A percentile compares a stretch with the other conserved stretches of the same genome.
Evolutionary conservation across 2,797 vertebrate species (phyloP).

Genomic region (Distichodus sexfasciatus): DNA sequence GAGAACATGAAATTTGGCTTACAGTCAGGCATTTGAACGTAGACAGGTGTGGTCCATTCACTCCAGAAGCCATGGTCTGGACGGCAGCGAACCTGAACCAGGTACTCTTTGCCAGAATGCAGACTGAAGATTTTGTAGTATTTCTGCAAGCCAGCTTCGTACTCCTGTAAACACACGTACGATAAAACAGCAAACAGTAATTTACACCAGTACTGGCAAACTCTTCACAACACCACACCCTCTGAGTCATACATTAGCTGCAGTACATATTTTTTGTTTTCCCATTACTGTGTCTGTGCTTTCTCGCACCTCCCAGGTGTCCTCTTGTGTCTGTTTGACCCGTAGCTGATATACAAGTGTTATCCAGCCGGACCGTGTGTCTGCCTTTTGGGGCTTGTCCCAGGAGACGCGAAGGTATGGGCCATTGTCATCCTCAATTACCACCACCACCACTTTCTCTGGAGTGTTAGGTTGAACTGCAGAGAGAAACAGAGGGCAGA

Average conservation of each 20-base stretch:
- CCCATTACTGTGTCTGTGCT: neutral
- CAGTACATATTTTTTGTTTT: too few relatives aligned
- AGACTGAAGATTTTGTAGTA: slow-evolving; percentile 81
- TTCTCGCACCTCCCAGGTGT: slow-evolving; percentile 83
- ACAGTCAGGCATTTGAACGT: slow-evolving; percentile 78
- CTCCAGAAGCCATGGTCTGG: slow-evolving; percentile 89
- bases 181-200: slow-evolving; percentile 28
- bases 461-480: slow-evolving; percentile 90
- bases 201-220: too few relatives aligned
- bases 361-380: slow-evolving; percentile 91
- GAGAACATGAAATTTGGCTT: slow-evolving; percentile 53
- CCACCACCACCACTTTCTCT: slow-evolving; percentile 75
- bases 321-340: slow-evolving; percentile 75
- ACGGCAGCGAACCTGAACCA: slow-evolving; percentile 86
- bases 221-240: neutral
- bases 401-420: slow-evolving; percentile 81
- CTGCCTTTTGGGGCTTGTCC: slow-evolving; percentile 81
- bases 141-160: slow-evolving; percentile 79
- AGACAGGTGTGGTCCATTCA: slow-evolving; percentile 77
- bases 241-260: too few relatives aligned
- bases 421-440: slow-evolving; percentile 70
- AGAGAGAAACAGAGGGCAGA: neutral
- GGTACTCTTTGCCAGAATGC: slow-evolving; percentile 75
- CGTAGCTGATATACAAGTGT: slow-evolving; percentile 87
- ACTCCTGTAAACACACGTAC: slow-evolving; percentile 62